Conservation (phyloP, 2,888 invertebrate genomes). For the Xylocampa areola region DNA sequence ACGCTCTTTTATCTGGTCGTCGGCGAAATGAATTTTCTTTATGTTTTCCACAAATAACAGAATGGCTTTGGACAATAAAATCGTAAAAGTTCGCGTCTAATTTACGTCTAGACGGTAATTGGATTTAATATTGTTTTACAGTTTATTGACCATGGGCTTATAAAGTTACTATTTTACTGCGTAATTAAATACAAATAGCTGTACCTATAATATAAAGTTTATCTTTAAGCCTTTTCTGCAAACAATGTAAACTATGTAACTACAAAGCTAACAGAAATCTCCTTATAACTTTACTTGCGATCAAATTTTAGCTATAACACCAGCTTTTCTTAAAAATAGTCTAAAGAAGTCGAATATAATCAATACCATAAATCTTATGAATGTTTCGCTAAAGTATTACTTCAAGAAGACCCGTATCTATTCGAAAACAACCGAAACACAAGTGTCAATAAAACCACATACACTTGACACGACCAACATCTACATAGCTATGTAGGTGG, state of each 20-base stretch:
- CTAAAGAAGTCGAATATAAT: no score
- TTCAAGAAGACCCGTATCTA: slow-evolving; percentile 35
- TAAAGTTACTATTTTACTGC: slow-evolving; percentile 3
- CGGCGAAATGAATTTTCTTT: slow-evolving; percentile 68
- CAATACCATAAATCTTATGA: no score
- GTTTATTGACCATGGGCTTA: slow-evolving; percentile 16
- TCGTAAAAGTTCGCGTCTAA: slow-evolving; percentile 70
- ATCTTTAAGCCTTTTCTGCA: no score
- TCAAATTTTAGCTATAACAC: no score
- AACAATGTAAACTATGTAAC: no score
- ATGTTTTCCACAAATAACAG: slow-evolving; percentile 65
- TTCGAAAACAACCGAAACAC: slow-evolving; percentile 6
- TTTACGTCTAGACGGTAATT: slow-evolving; percentile 66
- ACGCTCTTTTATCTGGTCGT: slow-evolving; percentile 64
- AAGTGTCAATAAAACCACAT: slow-evolving; percentile 39
- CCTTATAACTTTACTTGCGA: no score
- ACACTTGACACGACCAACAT: slow-evolving; percentile 41
- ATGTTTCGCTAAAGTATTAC: neutral
- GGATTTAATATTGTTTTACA: slow-evolving; percentile 48
- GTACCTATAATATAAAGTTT: no score
- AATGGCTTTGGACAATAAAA: slow-evolving; percentile 63
- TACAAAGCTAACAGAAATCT: no score
- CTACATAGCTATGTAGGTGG: slow-evolving; percentile 44
- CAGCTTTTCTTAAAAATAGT: no score
- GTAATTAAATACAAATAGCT: slow-evolving; percentile 1